Evolutionary conservation across 35 echinoderm and acorn worm species (phyloP).

Genomic region (Apostichopus japonicus): DNA sequence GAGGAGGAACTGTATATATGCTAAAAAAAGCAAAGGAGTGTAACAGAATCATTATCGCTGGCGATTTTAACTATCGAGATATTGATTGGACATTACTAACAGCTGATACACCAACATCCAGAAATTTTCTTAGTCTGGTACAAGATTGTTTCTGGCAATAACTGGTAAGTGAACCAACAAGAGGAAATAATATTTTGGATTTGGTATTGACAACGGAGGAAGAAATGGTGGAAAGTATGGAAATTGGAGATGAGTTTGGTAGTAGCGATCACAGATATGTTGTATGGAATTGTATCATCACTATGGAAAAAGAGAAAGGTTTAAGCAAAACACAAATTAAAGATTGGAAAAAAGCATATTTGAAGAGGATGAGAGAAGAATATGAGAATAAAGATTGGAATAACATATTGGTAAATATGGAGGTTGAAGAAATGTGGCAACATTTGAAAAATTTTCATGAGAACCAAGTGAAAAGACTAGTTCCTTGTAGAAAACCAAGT

Average conservation of each 20-base stretch:
- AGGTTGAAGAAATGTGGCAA: slow-evolving; percentile 22
- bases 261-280: slow-evolving; percentile 13
- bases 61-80: slow-evolving; percentile 41
- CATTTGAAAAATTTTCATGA: neutral
- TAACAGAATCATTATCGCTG: slow-evolving; percentile 30
- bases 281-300: neutral
- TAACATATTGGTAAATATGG: neutral
- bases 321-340: too few species aligned
- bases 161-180: slow-evolving; percentile 29
- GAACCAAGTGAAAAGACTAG: neutral
- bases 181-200: slow-evolving; percentile 48
- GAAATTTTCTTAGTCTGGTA: neutral
- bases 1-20: too few species aligned
- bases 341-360: neutral
- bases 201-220: slow-evolving; percentile 44
- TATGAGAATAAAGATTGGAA: neutral
- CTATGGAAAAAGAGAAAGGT: neutral
- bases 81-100: slow-evolving; percentile 17
- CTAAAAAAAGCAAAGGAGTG: too few species aligned
- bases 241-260: slow-evolving; percentile 10
- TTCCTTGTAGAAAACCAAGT: neutral
- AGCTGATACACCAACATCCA: neutral
- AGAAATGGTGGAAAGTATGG: slow-evolving; percentile 4
- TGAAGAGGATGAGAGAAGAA: neutral
- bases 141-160: slow-evolving; percentile 23